These are phyloP conservation scores for Digitonthophagus gazella DNA, from an alignment of 2,888 invertebrate genomes.

Conservation along the genomic window DNA sequence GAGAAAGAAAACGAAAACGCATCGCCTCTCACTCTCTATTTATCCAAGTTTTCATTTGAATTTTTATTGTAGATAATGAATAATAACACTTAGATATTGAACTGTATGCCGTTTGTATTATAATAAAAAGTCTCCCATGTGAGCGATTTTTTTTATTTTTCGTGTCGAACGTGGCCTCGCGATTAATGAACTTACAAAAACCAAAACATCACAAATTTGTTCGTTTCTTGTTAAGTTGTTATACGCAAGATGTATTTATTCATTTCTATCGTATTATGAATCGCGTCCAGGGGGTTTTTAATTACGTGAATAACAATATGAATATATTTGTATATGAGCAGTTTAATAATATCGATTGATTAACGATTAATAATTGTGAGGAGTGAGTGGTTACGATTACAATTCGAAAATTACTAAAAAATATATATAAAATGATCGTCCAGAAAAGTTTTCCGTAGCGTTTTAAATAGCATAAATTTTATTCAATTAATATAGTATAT, in stretches of 20 bases:
- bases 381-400: not conserved
- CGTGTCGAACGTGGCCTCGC: not conserved
- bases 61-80: not conserved
- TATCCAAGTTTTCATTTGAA: not conserved
- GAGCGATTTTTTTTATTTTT: not conserved
- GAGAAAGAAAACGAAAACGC: not conserved
- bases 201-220: not conserved
- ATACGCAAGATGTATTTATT: conserved; percentile 27
- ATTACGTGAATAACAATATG: not conserved
- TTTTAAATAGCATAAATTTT: too few species aligned
- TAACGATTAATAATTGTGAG: not conserved
- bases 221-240: conserved; percentile 17
- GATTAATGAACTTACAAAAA: too few species aligned
- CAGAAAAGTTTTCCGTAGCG: not conserved
- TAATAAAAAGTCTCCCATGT: not conserved
- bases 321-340: conserved; percentile 11
- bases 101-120: not conserved
- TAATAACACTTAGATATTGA: not conserved
- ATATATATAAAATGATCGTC: not conserved
- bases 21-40: not conserved
- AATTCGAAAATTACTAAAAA: not conserved
- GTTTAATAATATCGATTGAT: not conserved
- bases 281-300: conserved; percentile 20
- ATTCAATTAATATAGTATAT: too few species aligned
- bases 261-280: conserved; percentile 20